phyloP scores from a whole-genome alignment of 2,113 vertebrate genomes.

The Caranx ignobilis region DNA sequence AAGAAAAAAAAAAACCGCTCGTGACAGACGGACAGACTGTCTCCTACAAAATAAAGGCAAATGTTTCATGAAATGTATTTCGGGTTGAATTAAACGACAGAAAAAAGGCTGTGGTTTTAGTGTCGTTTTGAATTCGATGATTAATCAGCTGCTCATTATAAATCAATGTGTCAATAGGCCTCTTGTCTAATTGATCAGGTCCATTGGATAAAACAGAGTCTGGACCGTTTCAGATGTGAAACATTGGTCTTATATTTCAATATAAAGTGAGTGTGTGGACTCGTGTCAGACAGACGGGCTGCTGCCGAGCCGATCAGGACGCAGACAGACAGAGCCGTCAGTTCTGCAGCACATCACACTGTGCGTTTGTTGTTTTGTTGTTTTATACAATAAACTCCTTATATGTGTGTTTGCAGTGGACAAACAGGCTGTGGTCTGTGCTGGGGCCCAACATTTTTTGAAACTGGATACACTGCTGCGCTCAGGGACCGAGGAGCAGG shows the following conservation, averaged over 20 bases:
- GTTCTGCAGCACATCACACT: background rate
- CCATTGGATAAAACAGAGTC: background rate
- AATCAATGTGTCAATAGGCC: background rate
- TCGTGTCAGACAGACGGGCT: background rate
- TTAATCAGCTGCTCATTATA: background rate
- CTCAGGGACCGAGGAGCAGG: slow-evolving; percentile 7
- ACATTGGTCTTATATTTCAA: background rate
- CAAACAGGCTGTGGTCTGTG: background rate
- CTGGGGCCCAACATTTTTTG: slow-evolving; percentile 9
- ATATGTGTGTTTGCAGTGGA: background rate
- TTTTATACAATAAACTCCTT: background rate
- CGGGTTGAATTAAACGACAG: background rate
- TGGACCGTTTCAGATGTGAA: background rate
- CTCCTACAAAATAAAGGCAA: background rate
- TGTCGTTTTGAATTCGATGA: background rate
- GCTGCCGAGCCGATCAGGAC: background rate
- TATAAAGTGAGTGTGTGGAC: background rate
- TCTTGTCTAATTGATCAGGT: background rate
- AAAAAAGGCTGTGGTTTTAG: rapidly evolving
- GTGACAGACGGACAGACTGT: background rate
- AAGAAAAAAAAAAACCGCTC: slow-evolving; percentile 5
- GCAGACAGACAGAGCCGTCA: background rate
- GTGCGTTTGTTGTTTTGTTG: too few relatives aligned
- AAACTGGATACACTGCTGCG: slow-evolving; percentile 26
- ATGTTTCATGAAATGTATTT: background rate